phyloP scores from a whole-genome alignment of 2,113 vertebrate species.

The Desmodus rotundus region DNA sequence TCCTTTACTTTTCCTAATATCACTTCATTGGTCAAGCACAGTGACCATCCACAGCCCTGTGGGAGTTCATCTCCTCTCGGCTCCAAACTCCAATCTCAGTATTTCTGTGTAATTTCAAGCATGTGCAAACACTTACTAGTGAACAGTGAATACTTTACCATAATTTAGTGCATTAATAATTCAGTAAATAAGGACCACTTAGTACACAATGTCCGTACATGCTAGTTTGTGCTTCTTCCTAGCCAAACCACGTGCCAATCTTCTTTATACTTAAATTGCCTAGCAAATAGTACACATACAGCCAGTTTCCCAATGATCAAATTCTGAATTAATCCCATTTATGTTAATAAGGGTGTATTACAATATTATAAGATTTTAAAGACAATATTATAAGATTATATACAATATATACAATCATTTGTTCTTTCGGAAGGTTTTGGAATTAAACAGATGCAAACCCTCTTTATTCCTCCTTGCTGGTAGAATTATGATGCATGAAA shows the following conservation, averaged over 20 bases:
- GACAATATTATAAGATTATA: neutral
- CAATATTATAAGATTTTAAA: neutral
- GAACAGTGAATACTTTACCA: neutral
- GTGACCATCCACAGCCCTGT: neutral
- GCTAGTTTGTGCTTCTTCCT: neutral
- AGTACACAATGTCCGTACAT: neutral
- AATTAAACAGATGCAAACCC: neutral
- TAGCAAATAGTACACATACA: neutral
- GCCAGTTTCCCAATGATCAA: neutral
- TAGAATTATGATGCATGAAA: neutral
- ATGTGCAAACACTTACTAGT: neutral
- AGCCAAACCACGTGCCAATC: neutral
- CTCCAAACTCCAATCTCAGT: neutral
- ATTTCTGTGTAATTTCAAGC: neutral
- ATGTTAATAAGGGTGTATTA: neutral
- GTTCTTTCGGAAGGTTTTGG: neutral
- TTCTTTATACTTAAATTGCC: neutral
- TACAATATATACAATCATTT: neutral
- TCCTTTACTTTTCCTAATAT: neutral
- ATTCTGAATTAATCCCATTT: neutral
- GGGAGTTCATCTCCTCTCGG: neutral
- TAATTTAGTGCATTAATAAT: neutral
- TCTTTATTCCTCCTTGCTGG: neutral
- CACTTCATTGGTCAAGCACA: neutral
- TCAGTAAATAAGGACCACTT: neutral